Evolutionary conservation across 2,888 invertebrate genomes (phyloP), one percentile per base, ranked within the genome.

Genomic region (Dynastes grantii): DNA sequence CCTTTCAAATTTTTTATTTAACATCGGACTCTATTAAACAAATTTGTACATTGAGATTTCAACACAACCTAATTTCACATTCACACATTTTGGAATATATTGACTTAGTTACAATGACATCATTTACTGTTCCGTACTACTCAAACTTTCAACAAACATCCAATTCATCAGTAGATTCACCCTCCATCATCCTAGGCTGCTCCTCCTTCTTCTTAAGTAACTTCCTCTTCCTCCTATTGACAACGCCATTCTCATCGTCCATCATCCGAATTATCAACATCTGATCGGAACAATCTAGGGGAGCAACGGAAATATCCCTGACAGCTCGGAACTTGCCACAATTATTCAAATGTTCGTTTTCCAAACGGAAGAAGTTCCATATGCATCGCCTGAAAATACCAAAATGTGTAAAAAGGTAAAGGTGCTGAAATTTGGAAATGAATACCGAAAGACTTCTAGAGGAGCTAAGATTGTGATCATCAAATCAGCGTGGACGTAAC

Each of bases 301-400:
- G 98, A 63, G 97, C 97, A 70, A 98, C 97, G 0, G 97, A 97
- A 81, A 99, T 99, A 89, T 99, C 99, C 4, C 99, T 91, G 0
- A 99, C 99, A 8, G 99, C 99, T 85, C 99, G 92, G 92, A 99
- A 99, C 90, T 96, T 96, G 88, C 99, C 99, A 90, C 99, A 99
- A 90, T 99, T 99, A 90, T 99, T 99, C 58, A 99, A 90, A 89
- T 99, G 99, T 88, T 99, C 99, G 91, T 99, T 99, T 90, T 99
- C 99, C 85, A 99, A 89, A 0, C 99, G 98, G 91, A 99, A 98
- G 90, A 97, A 99, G 90, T 99, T 99, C 99, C 99, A 99, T 67
- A 99, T 94, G 90, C 99, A 99, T 77, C 99, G 93, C 86, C 96
- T 95, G 87, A 13, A 86, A 86, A 80, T 79, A 53, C 0, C 8